Evolutionary conservation across 2,888 invertebrate genomes (phyloP).

Genomic region (Ophion costatus): DNA sequence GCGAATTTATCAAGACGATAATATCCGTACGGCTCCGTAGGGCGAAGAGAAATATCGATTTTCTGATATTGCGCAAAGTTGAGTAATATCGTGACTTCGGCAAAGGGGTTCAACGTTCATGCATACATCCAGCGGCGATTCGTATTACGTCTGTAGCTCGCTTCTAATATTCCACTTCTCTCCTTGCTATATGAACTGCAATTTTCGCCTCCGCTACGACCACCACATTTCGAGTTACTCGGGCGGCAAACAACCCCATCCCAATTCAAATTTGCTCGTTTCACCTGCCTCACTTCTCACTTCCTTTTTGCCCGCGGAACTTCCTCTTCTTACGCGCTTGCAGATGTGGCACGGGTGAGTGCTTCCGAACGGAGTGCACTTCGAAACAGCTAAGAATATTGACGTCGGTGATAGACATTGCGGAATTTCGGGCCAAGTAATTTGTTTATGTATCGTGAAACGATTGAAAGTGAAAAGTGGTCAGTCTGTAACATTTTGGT

Average conservation of each 20-base stretch:
- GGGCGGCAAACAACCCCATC: constrained; percentile 38
- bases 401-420: background rate
- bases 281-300: constrained; percentile 13
- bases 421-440: background rate
- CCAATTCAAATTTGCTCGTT: constrained; percentile 19
- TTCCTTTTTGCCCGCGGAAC: background rate
- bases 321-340: background rate
- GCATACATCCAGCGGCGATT: constrained; percentile 30
- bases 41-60: constrained; percentile 59
- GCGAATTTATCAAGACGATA: constrained; percentile 48
- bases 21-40: constrained; percentile 28
- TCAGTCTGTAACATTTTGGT: background rate
- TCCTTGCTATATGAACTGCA: constrained; percentile 24
- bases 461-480: background rate
- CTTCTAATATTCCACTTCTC: constrained; percentile 27
- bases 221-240: constrained; percentile 33
- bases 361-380: background rate
- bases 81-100: constrained; percentile 58
- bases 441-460: background rate
- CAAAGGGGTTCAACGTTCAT: constrained; percentile 57
- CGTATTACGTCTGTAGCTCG: constrained; percentile 44
- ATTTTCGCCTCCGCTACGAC: constrained; percentile 40
- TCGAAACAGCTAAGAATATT: background rate
- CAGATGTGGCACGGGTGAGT: background rate
- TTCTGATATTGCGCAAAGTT: constrained; percentile 45